These are phyloP conservation scores for Lampris incognitus DNA, from an alignment of 2,113 vertebrate genomes.

Conservation along the genomic window DNA sequence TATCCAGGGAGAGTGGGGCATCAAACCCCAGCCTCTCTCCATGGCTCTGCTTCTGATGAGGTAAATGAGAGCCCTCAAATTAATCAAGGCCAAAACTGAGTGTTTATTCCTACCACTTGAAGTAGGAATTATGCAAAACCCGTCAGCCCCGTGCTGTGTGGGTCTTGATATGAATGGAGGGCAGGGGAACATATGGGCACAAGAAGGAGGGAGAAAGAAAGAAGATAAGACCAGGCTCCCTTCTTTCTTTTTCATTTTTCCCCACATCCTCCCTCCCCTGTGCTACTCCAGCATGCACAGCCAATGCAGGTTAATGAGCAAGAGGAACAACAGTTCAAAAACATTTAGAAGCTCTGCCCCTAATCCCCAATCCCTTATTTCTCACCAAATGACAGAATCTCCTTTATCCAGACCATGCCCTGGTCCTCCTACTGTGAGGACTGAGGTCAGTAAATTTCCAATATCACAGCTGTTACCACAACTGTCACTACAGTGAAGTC, in stretches of 20 bases:
- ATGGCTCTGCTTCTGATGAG: conserved; percentile 41
- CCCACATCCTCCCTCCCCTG: not conserved
- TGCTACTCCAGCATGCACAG: conserved; percentile 1
- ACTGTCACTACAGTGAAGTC: conserved; percentile 29
- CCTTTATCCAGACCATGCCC: too few relatives aligned
- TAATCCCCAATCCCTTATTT: too few relatives aligned
- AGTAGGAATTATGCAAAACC: conserved; percentile 68
- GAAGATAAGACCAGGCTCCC: not conserved
- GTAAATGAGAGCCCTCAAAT: conserved; percentile 56
- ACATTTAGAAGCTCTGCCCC: too few relatives aligned
- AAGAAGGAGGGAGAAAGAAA: conserved; percentile 1
- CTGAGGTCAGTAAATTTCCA: not conserved
- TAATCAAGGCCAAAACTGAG: conserved; percentile 52
- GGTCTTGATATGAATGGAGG: conserved; percentile 32
- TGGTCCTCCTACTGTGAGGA: not conserved
- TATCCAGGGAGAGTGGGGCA: conserved; percentile 35
- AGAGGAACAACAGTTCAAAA: not conserved
- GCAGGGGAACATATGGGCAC: conserved; percentile 17
- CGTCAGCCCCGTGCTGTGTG: conserved; percentile 42
- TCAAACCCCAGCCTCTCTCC: conserved; percentile 28
- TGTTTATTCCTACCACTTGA: conserved; percentile 60
- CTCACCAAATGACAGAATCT: too few relatives aligned
- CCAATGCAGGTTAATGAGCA: conserved; percentile 30
- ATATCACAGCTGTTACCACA: conserved; percentile 23
- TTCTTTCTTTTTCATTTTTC: not conserved